Base-by-base conservation (phyloP, 2,888 invertebrate genomes). In the Amblyjoppa proteus region DNA sequence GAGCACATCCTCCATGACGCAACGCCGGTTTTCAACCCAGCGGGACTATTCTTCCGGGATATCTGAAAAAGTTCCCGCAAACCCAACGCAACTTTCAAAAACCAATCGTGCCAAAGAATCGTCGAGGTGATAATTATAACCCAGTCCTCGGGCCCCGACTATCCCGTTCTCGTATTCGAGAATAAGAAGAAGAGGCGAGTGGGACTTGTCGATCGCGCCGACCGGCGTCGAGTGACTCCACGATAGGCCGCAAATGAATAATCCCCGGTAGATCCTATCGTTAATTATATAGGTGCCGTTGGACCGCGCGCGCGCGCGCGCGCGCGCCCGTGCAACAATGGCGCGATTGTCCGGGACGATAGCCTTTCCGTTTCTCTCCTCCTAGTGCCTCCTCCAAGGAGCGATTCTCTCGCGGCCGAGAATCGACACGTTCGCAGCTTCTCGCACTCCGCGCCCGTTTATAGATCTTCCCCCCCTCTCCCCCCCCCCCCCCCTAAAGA, bases 231-330 rank as follows among this genome's bases (percentile, higher is more conserved):
- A 79, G 78, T 79, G 53, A 80, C 70, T 78, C 66, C 83, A 70
- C 88, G 88, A 58, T 25, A 13, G 89, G 87, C 87, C 82, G 89
- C 90, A 91, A 91, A 92, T 92, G 92, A 92, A 92, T 92, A 91
- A 92, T 93, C 91, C 45, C 89, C 88, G 86, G 88, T 82, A 92
- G 92, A 93, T 92, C 89, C 88, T 93, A 93, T 93, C 92, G 91
- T 91, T 93, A 93, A 93, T 93, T 92, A 92, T 88, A 88, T 87
- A 87, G 88, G 87, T 85, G 84, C 84, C 68, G 68, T 73, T 81
- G 83, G 87, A 70, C 9, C 53, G 20, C 11, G 56, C 20, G 56
- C 25, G 58, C 25, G 58, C 25, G 58, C 25, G 58, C 28, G 25
- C 89, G 91, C 79, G 88, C 88, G 88, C 88, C 81, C 90, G 84